A percentile compares a stretch with the other conserved stretches of the same genome.
phyloP scores from a whole-genome alignment of 2,797 vertebrate species.

The Spea hammondii region DNA sequence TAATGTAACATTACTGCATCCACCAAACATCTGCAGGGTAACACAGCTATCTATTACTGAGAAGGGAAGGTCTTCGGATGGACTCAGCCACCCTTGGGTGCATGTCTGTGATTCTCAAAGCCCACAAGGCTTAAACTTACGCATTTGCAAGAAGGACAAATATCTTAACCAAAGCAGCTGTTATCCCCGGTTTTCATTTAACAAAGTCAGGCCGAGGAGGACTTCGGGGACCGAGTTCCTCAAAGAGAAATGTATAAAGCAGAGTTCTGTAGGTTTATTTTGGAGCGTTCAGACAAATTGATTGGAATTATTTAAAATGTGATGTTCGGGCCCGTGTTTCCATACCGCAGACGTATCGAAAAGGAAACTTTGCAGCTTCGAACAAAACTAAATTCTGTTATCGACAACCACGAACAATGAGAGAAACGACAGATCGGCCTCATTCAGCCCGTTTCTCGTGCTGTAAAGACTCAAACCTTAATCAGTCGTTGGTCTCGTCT shows the following conservation, averaged over 20 bases:
- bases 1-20: constrained; percentile 18
- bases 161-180: constrained; percentile 21
- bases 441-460: no score
- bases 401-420: no score
- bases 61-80: not conserved
- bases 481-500: no score
- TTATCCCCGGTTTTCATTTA: constrained; percentile 28
- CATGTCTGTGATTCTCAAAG: constrained; percentile 38
- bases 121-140: constrained; percentile 41
- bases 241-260: constrained; percentile 4
- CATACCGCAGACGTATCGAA: constrained; percentile 19
- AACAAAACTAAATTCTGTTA: no score
- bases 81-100: constrained; percentile 26
- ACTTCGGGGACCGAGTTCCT: constrained; percentile 10
- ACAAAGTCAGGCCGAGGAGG: constrained; percentile 13
- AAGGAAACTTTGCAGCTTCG: not conserved
- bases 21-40: constrained; percentile 13
- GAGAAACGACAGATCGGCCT: no score
- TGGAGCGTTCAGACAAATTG: constrained; percentile 12
- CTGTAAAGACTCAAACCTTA: no score
- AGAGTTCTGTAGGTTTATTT: not conserved
- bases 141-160: constrained; percentile 2
- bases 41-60: constrained; percentile 21
- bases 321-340: constrained; percentile 2
- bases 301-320: not conserved